Evolutionary conservation across 2,113 vertebrate species (phyloP).

Genomic region (Equus quagga): DNA sequence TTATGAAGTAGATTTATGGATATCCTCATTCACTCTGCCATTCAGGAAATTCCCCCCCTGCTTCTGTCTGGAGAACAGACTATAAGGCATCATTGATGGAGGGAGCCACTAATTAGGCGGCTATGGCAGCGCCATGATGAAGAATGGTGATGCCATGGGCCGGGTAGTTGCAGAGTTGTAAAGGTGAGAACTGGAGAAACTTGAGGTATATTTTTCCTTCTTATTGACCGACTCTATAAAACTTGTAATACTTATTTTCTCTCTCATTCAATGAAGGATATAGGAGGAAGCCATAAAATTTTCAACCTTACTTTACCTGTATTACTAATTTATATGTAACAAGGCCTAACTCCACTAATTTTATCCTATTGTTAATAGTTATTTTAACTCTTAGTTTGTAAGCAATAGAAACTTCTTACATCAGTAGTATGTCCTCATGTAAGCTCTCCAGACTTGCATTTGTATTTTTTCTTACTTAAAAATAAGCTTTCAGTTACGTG

Average conservation of each 20-base stretch:
- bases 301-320: neutral
- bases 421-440: neutral
- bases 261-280: neutral
- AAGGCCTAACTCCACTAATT: neutral
- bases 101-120: neutral
- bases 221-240: neutral
- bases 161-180: neutral
- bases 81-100: neutral
- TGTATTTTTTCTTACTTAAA: neutral
- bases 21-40: neutral
- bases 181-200: neutral
- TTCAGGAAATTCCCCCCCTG: neutral
- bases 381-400: neutral
- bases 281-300: neutral
- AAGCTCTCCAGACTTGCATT: neutral
- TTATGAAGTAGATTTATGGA: neutral
- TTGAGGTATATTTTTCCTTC: neutral
- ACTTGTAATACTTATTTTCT: neutral
- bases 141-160: neutral
- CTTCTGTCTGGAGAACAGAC: neutral
- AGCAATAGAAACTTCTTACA: neutral
- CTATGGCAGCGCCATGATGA: neutral
- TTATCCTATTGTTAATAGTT: neutral
- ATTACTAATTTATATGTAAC: neutral
- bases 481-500: neutral